Evolutionary conservation across 2,888 invertebrate species (phyloP).

Genomic region (Lepas anatifera): DNA sequence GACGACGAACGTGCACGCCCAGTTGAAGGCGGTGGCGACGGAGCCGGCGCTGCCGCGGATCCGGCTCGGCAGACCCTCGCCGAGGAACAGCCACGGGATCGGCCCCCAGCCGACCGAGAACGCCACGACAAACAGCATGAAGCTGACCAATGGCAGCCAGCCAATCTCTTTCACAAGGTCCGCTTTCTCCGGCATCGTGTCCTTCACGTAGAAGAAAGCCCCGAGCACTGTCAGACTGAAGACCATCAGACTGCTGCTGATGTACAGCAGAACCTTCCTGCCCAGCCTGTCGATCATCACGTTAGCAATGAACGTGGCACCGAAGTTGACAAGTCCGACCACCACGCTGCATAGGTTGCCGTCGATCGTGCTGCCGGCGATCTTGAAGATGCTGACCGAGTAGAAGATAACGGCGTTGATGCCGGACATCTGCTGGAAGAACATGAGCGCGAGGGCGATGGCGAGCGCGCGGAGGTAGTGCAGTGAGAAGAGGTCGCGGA

Average conservation of each 20-base stretch:
- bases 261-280: slow-evolving; percentile 61
- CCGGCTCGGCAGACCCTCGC: slow-evolving; percentile 49
- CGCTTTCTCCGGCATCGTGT: slow-evolving; percentile 24
- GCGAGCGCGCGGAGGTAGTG: slow-evolving; percentile 62
- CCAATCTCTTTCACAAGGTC: slow-evolving; percentile 40
- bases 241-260: slow-evolving; percentile 46
- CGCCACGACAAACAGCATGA: slow-evolving; percentile 71
- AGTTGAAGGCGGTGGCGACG: slow-evolving; percentile 76
- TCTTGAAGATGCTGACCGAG: slow-evolving; percentile 69
- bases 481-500: slow-evolving; percentile 50
- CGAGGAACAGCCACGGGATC: slow-evolving; percentile 44
- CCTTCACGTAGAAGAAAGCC: slow-evolving; percentile 59
- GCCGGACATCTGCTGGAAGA: slow-evolving; percentile 89
- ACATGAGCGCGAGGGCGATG: slow-evolving; percentile 78
- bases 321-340: slow-evolving; percentile 49
- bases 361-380: slow-evolving; percentile 66
- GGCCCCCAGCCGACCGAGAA: slow-evolving; percentile 79
- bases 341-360: slow-evolving; percentile 52
- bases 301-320: slow-evolving; percentile 76
- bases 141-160: slow-evolving; percentile 67
- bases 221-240: slow-evolving; percentile 57
- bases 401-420: slow-evolving; percentile 95
- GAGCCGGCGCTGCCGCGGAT: slow-evolving; percentile 83
- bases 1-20: slow-evolving; percentile 77
- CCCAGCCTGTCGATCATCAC: slow-evolving; percentile 77